These are phyloP conservation scores for Sisyra terminalis DNA, from an alignment of 2,888 invertebrate species.

Conservation along the genomic window DNA sequence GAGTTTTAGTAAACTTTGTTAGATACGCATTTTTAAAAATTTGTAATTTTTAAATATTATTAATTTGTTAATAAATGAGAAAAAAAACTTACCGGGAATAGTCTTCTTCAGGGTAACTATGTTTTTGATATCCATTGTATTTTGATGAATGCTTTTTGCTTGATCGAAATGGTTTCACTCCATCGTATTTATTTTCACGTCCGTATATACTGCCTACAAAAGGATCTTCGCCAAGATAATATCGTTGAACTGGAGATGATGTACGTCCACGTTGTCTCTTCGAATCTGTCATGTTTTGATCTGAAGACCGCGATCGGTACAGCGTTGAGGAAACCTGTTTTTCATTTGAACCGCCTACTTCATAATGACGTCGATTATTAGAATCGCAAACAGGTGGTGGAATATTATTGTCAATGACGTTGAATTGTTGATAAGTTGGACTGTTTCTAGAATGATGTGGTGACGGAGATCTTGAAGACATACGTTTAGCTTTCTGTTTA, in stretches of 20 bases:
- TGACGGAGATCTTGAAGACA: conserved; percentile 40
- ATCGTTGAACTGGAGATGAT: conserved; percentile 42
- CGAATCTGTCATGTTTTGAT: conserved; percentile 11
- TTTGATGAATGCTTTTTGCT: conserved; percentile 14
- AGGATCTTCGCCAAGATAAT: conserved; percentile 76
- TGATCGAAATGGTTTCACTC: conserved; percentile 35
- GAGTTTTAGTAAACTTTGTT: no score
- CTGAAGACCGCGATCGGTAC: conserved; percentile 20
- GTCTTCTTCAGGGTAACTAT: background rate
- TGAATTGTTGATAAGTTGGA: conserved; percentile 35
- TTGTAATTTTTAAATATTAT: no score
- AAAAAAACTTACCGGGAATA: conserved; percentile 1
- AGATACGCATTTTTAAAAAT: no score
- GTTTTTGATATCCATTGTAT: conserved; percentile 15
- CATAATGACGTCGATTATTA: conserved; percentile 9
- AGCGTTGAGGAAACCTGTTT: conserved; percentile 12
- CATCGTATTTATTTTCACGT: conserved; percentile 69
- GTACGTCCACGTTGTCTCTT: conserved; percentile 18
- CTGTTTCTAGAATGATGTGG: conserved; percentile 16
- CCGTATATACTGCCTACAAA: conserved; percentile 71
- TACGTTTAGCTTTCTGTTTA: conserved; percentile 34
- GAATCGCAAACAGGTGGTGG: conserved; percentile 11
- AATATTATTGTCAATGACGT: conserved; percentile 34
- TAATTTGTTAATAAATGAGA: no score
- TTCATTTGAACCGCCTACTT: conserved; percentile 10